These are phyloP conservation scores for Campoplex nolae DNA, from an alignment of 2,888 invertebrate species.

Conservation along the genomic window DNA sequence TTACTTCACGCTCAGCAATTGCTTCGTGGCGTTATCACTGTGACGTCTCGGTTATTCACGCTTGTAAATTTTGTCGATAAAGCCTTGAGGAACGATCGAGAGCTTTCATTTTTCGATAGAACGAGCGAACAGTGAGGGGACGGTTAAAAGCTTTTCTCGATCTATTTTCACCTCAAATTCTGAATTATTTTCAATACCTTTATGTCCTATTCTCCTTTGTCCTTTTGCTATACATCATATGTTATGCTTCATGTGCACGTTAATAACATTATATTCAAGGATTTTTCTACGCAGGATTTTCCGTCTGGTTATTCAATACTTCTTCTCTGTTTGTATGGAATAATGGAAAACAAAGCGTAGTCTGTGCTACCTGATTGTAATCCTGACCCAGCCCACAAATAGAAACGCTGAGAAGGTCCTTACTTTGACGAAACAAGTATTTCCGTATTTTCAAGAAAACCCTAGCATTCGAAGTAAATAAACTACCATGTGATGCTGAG, in stretches of 20 bases:
- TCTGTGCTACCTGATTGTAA: background rate
- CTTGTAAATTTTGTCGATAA: constrained; percentile 63
- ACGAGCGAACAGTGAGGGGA: constrained; percentile 10
- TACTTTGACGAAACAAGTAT: background rate
- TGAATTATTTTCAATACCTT: background rate
- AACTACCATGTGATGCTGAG: background rate
- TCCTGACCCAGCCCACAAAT: background rate
- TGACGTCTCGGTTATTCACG: constrained; percentile 57
- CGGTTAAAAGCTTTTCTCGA: constrained; percentile 42
- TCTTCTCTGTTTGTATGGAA: background rate
- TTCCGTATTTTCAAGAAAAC: background rate
- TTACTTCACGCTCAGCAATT: constrained; percentile 61
- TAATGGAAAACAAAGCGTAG: background rate
- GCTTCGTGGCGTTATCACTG: constrained; percentile 52
- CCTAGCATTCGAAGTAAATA: background rate
- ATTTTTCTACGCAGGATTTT: background rate
- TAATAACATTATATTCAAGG: background rate
- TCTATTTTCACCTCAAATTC: constrained; percentile 34
- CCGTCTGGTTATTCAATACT: background rate
- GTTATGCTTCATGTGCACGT: background rate
- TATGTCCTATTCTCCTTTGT: background rate
- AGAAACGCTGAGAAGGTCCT: background rate
- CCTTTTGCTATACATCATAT: background rate
- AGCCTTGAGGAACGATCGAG: constrained; percentile 53
- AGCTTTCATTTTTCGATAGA: constrained; percentile 54